Conservation (phyloP, 2,113 vertebrate genomes). For the Pampusana beccarii region DNA sequence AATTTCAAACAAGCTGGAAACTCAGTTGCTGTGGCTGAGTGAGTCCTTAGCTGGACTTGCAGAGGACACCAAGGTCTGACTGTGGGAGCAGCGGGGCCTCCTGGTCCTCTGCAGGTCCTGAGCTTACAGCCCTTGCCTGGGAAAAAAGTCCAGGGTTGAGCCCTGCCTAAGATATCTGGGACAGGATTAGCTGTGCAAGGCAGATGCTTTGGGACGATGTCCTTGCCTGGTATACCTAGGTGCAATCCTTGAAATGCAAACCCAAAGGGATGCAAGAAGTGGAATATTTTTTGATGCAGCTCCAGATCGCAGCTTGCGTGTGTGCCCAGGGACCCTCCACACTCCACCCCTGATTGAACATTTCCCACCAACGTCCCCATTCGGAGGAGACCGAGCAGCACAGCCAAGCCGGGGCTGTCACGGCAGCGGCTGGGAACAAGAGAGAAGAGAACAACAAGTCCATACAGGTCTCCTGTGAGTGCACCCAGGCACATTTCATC, state of each 20-base stretch:
- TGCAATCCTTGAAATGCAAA: neutral
- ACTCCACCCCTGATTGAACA: neutral
- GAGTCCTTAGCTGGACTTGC: neutral
- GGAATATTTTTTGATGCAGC: neutral
- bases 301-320: neutral
- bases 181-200: neutral
- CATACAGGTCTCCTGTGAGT: neutral
- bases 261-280: neutral
- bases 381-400: rapidly evolving
- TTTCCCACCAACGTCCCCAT: neutral
- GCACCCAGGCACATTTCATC: neutral
- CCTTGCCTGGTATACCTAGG: neutral
- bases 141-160: neutral
- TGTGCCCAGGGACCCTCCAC: neutral
- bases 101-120: neutral
- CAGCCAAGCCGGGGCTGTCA: neutral
- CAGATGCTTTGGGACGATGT: too few relatives aligned
- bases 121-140: neutral
- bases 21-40: neutral
- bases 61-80: neutral
- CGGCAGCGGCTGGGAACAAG: neutral
- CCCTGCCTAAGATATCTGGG: neutral
- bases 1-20: neutral
- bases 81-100: neutral
- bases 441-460: neutral